phyloP scores from a whole-genome alignment of 2,797 vertebrate genomes.

The Discoglossus pictus region DNA sequence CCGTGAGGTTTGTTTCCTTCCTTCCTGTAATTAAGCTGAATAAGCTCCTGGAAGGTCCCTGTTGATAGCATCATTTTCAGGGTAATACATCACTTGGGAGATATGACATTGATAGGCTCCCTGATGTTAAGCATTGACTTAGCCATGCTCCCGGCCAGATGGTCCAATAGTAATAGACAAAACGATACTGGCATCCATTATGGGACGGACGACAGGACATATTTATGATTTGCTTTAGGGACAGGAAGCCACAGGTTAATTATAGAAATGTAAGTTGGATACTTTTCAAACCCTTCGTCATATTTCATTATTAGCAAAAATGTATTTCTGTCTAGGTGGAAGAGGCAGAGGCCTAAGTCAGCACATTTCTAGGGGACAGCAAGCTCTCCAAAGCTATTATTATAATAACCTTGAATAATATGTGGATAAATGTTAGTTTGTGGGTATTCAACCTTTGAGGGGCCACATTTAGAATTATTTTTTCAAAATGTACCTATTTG shows the following conservation, averaged over 20 bases:
- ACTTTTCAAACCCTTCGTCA: too few relatives aligned
- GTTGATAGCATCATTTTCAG: slow-evolving; percentile 61
- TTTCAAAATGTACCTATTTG: too few relatives aligned
- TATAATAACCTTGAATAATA: too few relatives aligned
- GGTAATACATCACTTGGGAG: slow-evolving; percentile 66
- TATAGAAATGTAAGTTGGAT: slow-evolving; percentile 3
- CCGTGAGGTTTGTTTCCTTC: slow-evolving; percentile 61
- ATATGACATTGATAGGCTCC: slow-evolving; percentile 60
- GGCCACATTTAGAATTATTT: too few relatives aligned
- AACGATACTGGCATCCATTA: slow-evolving; percentile 11
- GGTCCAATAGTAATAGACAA: slow-evolving; percentile 12
- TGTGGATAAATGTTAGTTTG: too few relatives aligned
- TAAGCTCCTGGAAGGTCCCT: slow-evolving; percentile 64
- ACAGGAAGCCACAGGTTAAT: slow-evolving; percentile 34
- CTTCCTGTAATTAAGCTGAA: slow-evolving; percentile 71
- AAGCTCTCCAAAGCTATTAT: too few relatives aligned
- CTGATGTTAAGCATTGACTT: slow-evolving; percentile 39
- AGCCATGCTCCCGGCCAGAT: slow-evolving; percentile 37
- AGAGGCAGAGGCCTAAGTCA: too few relatives aligned
- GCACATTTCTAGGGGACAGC: too few relatives aligned
- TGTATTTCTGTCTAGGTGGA: too few relatives aligned
- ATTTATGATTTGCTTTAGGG: slow-evolving; percentile 8
- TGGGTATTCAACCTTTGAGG: too few relatives aligned
- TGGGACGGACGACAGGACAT: neutral
- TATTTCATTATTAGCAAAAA: too few relatives aligned